A percentile compares a stretch with the other conserved stretches of the same genome.
Conservation (phyloP, 2,888 invertebrate genomes). For the Ligdia adustata region DNA sequence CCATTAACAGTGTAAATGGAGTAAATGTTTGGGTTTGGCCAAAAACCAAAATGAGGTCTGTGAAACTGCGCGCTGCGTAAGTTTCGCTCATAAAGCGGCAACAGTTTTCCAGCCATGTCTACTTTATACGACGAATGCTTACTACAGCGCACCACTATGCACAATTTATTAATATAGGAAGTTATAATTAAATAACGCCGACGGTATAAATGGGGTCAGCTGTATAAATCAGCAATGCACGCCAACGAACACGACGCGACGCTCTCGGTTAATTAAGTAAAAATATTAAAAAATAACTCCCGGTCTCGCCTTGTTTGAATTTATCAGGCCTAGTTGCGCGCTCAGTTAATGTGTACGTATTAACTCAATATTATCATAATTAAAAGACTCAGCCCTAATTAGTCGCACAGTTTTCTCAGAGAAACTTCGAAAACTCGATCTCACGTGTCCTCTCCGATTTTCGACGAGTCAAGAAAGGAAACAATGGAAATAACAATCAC, state of each 20-base stretch:
- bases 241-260: constrained; percentile 7
- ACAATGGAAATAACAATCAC: constrained; percentile 67
- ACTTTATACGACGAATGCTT: background rate
- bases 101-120: constrained; percentile 14
- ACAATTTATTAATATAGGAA: constrained; percentile 13
- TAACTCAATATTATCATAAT: constrained; percentile 8
- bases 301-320: constrained; percentile 13
- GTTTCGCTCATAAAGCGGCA: constrained; percentile 51
- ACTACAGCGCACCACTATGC: constrained; percentile 20
- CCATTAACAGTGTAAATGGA: constrained; percentile 72
- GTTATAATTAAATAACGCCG: constrained; percentile 7
- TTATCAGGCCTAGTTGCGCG: constrained; percentile 11
- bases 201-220: constrained; percentile 9
- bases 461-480: constrained; percentile 42
- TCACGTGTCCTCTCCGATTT: constrained; percentile 10
- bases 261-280: constrained; percentile 6
- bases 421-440: background rate
- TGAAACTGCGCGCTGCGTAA: constrained; percentile 51
- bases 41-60: constrained; percentile 75
- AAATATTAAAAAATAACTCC: constrained; percentile 23
- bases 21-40: constrained; percentile 75
- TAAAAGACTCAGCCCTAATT: background rate
- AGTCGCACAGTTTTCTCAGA: constrained; percentile 2
- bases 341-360: constrained; percentile 9
- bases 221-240: constrained; percentile 12